Conservation (phyloP, 1,140 invertebrate species). For the Oedothorax gibbosus region DNA sequence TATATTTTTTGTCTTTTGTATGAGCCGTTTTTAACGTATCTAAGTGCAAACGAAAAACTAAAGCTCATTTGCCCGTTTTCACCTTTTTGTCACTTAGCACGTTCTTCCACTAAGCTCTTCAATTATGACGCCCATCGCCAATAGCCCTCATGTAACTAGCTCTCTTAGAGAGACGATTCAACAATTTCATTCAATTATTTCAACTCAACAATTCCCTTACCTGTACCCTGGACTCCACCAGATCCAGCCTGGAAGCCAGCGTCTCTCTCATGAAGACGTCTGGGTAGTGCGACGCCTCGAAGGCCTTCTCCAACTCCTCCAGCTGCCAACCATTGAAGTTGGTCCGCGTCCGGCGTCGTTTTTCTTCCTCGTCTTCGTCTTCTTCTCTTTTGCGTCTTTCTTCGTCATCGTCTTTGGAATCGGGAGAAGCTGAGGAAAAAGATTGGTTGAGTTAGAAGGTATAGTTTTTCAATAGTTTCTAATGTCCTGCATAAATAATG, state of each 20-base stretch:
- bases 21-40: too few relatives aligned
- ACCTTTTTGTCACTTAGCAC: too few relatives aligned
- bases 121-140: too few relatives aligned
- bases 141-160: background rate
- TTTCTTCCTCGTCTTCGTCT: slow-evolving; percentile 62
- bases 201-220: slow-evolving; percentile 74
- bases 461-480: too few relatives aligned
- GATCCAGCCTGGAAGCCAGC: slow-evolving; percentile 84
- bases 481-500: too few relatives aligned
- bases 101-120: too few relatives aligned
- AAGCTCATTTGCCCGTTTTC: too few relatives aligned
- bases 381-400: slow-evolving; percentile 13
- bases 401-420: background rate
- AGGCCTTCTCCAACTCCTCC: slow-evolving; percentile 96
- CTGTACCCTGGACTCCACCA: slow-evolving; percentile 98
- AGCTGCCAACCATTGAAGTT: slow-evolving; percentile 99
- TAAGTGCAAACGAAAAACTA: too few relatives aligned
- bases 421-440: too few relatives aligned
- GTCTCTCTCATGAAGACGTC: slow-evolving; percentile 94
- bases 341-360: slow-evolving; percentile 88
- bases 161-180: background rate
- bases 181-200: background rate
- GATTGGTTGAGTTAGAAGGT: too few relatives aligned
- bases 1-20: too few relatives aligned
- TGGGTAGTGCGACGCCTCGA: slow-evolving; percentile 96